Percentiles rank a stretch among this genome's conserved stretches.
Conservation (phyloP, 2,797 vertebrate species). For the Pantherophis alleghaniensis region DNA sequence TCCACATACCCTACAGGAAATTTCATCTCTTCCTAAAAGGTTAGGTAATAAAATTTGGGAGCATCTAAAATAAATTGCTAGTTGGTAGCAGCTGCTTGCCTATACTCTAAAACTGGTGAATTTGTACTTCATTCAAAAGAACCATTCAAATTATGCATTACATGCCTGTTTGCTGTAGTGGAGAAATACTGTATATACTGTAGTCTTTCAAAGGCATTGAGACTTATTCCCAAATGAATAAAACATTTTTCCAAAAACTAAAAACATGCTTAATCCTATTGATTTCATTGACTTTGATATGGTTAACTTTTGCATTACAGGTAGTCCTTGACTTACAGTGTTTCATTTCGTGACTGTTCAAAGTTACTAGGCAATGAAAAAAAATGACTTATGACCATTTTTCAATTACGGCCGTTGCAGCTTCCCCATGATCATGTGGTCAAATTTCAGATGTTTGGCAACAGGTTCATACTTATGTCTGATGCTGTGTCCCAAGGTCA, state of each 20-base stretch:
- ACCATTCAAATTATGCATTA: not conserved
- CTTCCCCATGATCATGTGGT: too few species aligned
- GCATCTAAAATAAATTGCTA: not conserved
- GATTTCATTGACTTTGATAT: not conserved
- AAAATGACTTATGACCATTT: too few species aligned
- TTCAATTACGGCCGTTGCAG: too few species aligned
- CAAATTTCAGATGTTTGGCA: too few species aligned
- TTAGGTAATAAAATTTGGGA: not conserved
- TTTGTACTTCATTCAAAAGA: not conserved
- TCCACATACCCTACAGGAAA: not conserved
- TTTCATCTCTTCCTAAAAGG: not conserved
- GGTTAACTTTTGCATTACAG: not conserved
- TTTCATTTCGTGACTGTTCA: too few species aligned
- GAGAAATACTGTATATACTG: not conserved
- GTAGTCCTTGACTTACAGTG: too few species aligned
- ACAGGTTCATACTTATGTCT: too few species aligned
- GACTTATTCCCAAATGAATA: not conserved
- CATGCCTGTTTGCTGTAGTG: not conserved
- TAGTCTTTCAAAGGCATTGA: not conserved
- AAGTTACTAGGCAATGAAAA: too few species aligned
- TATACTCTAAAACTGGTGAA: not conserved
- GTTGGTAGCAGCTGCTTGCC: not conserved
- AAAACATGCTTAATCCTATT: not conserved
- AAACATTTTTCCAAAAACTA: not conserved
- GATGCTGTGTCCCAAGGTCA: too few species aligned